Percentiles rank a stretch among this genome's conserved stretches.
Evolutionary conservation across 2,797 vertebrate genomes (phyloP).

Genomic region (Gambusia yucatana): DNA sequence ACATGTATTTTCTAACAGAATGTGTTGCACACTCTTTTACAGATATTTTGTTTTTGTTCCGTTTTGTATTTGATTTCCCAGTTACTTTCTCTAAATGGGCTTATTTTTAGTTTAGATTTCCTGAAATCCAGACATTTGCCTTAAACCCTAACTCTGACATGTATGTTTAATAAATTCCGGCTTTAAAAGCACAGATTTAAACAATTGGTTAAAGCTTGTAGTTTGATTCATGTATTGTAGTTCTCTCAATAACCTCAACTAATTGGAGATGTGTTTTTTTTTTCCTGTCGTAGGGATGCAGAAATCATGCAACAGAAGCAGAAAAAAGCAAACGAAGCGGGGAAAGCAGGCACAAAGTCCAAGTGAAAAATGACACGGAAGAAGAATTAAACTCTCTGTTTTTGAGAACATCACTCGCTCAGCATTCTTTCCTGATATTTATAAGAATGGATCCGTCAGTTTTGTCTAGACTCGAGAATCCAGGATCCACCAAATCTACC

Average conservation of each 20-base stretch:
- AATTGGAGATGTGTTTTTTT: neutral
- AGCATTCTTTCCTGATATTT: constrained; percentile 67
- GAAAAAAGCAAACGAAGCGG: constrained; percentile 85
- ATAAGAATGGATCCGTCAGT: constrained; percentile 66
- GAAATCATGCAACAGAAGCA: constrained; percentile 97
- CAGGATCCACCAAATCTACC: constrained; percentile 64
- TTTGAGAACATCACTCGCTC: constrained; percentile 48
- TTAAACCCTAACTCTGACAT: no score
- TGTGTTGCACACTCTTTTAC: neutral
- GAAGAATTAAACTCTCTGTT: constrained; percentile 37
- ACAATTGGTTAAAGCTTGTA: neutral
- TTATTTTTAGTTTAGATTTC: neutral
- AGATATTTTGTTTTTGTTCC: neutral
- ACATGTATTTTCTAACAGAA: neutral
- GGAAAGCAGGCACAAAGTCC: constrained; percentile 69
- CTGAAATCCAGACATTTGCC: neutral
- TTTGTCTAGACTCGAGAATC: constrained; percentile 66
- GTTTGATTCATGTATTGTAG: neutral
- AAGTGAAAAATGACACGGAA: constrained; percentile 77
- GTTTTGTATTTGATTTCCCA: neutral
- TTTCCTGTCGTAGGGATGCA: constrained; percentile 83
- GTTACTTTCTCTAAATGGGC: neutral
- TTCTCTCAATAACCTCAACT: constrained; percentile 1
- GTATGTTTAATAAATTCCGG: neutral
- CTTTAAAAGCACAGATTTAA: neutral